Evolutionary conservation across 2,797 vertebrate genomes (phyloP), one percentile per base, ranked within the genome.

Genomic region (Squalus acanthias): DNA sequence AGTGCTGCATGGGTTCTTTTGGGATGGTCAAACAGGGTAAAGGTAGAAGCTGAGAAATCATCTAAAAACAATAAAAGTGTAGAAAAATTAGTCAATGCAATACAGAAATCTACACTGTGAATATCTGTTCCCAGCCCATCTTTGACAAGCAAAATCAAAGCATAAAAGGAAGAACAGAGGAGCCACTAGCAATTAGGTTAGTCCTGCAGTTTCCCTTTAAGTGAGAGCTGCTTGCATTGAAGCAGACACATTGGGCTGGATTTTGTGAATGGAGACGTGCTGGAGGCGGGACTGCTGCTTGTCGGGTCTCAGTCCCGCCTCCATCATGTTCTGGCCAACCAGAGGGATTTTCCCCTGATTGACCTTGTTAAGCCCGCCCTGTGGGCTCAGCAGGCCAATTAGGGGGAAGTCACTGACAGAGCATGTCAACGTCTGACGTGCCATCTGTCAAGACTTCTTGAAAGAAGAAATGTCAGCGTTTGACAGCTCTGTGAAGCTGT

Each of bases 1-100:
- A 95, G 53, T 57, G 94, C 94, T 95, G 94, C 69, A 76, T 95
- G 72, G 70, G 24, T n/a, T 76, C 29, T 26, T 60, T 95, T 95
- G 26, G 94, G 70, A 95, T 95, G 50, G 8, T 95, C 70, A 76
- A 95, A 95, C 13, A 95, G 94, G 13, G 70, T 57, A 53, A 95
- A 74, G 94, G 94, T 15, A 9, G 94, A 33, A 60, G 33, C 53
- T 76, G 50, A 33, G 53, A 74, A 95, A 33, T 95, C 70, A 53
- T 95, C 94, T 95, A 76, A 74, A 74, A 33, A n/a, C 26, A 29
- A 33, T 17, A 60, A 57, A 95, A 20, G 29, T 8, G 20, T 63
- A 50, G 4, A 33, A 13, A 74, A 15, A 57, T 95, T 65, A 29
- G 26, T 33, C 24, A 72, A 24, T 15, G 13, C 39, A 50, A 22